Evolutionary conservation across 2,888 invertebrate species (phyloP).

Genomic region (Lysandra coridon): DNA sequence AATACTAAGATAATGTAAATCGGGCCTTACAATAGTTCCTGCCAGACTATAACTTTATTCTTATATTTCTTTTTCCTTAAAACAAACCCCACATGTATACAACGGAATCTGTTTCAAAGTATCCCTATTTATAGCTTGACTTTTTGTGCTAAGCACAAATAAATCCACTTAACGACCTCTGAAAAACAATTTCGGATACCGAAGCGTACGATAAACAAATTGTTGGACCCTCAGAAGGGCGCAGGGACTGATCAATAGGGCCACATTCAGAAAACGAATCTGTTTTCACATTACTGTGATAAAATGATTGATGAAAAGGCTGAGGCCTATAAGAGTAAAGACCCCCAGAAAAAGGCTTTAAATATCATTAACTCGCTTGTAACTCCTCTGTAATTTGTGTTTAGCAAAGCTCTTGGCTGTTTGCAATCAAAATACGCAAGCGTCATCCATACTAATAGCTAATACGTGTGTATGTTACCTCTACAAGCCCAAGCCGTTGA

Average conservation of each 20-base stretch:
- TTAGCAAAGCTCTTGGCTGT: too few relatives aligned
- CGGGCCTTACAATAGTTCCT: too few relatives aligned
- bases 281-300: neutral
- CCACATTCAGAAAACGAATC: slow-evolving; percentile 11
- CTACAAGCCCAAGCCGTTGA: too few relatives aligned
- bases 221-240: neutral
- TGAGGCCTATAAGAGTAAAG: neutral
- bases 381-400: neutral
- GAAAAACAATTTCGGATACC: slow-evolving; percentile 29
- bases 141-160: neutral
- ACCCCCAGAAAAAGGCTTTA: neutral
- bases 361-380: neutral
- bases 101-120: neutral
- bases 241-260: slow-evolving; percentile 13
- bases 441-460: too few relatives aligned
- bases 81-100: neutral
- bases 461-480: too few relatives aligned
- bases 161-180: slow-evolving; percentile 27
- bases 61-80: too few relatives aligned
- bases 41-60: too few relatives aligned
- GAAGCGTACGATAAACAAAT: slow-evolving; percentile 19
- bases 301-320: neutral
- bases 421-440: too few relatives aligned
- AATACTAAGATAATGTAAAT: too few relatives aligned
- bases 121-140: neutral